Base-by-base conservation (phyloP, 2,888 invertebrate genomes). In the Meiosimyza decipiens region DNA sequence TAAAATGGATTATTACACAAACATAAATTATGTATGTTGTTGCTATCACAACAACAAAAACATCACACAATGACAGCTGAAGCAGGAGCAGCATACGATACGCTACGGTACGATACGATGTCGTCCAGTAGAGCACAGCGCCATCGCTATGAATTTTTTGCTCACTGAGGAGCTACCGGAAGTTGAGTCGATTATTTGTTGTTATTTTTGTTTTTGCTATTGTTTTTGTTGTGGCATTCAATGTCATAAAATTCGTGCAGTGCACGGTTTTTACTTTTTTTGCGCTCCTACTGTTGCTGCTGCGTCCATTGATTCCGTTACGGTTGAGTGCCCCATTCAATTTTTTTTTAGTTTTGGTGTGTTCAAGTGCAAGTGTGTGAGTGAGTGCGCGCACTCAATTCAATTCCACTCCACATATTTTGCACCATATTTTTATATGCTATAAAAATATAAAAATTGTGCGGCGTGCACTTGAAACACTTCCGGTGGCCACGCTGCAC, bases 1-100 rank as follows among this genome's bases (percentile, higher is more conserved):
- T 82, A 84, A 84, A 86, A 85, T 84, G 84, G 85, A 86, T 86
- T 86, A 85, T 85, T 83, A 83, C 83, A 79, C 78, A 82, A 79
- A 84, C 85, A 85, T 86, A 84, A 85, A 85, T 85, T 85, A 74
- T 77, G 75, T 85, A 74, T 77, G 75, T 70, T 54, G 64, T 62
- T 40, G 66, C 54, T 57, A 62, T 18, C 11, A 16, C 49, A 33
- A 50, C 64, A 50, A 28, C 65, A 59, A 33, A 52, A 68, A 63
- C 28, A 65, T 22, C 64, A 18, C 18, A 12, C 40, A 40, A 15
- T 33, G 62, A 40, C 18, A 49, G 18, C 64, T 49, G 13, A 2
- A 28, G 9, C 4, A 49, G 50, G 11, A 50, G 18, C 64, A 64
- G 11, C 63, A 64, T 12, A n/a, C 22, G 22, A 22, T 22, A 22